Conservation (phyloP, 2,113 vertebrate genomes). For the Amphiprion ocellaris region DNA sequence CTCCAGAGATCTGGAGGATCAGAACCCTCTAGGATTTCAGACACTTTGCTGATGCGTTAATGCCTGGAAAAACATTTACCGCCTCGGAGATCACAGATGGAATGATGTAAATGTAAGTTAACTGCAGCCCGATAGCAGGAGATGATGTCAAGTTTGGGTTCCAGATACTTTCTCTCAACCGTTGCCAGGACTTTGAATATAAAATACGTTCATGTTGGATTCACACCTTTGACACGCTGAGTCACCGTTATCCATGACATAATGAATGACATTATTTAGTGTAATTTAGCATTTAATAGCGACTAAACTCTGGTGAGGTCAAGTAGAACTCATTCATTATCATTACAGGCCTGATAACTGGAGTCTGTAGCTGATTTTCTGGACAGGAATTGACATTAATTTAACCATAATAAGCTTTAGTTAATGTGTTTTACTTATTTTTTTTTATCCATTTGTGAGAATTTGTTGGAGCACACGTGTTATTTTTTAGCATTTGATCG, state of each 20-base stretch:
- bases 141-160: conserved; percentile 55
- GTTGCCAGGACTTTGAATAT: conserved; percentile 53
- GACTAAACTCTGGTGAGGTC: conserved; percentile 35
- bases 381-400: conserved; percentile 48
- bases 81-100: conserved; percentile 73
- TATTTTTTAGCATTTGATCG: background rate
- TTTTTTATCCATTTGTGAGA: background rate
- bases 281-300: background rate
- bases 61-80: conserved; percentile 78
- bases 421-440: conserved; percentile 22
- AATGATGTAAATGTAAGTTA: conserved; percentile 70
- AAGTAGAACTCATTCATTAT: conserved; percentile 46
- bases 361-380: conserved; percentile 35
- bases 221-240: conserved; percentile 63
- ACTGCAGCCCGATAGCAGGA: conserved; percentile 47
- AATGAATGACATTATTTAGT: conserved; percentile 36
- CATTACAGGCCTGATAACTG: conserved; percentile 27
- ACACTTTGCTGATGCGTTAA: conserved; percentile 79
- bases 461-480: background rate
- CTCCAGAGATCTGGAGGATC: conserved; percentile 72
- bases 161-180: conserved; percentile 51
- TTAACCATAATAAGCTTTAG: conserved; percentile 12
- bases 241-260: conserved; percentile 36
- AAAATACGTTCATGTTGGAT: conserved; percentile 5
- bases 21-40: conserved; percentile 68